These are phyloP conservation scores for Ormyrus thymus DNA, from an alignment of 2,888 invertebrate genomes.

Conservation along the genomic window DNA sequence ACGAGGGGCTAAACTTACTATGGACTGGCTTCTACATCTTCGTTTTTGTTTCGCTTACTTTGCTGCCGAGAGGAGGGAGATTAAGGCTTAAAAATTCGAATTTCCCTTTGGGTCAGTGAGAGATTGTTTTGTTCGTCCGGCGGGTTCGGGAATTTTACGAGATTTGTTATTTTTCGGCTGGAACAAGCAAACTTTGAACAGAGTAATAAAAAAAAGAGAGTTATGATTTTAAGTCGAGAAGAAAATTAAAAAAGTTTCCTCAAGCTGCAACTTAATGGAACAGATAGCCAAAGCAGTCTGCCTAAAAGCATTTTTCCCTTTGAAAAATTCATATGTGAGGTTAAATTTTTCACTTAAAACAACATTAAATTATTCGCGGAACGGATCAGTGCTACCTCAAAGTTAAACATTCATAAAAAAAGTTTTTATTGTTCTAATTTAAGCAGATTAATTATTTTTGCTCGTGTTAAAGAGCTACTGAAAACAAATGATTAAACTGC, in stretches of 20 bases:
- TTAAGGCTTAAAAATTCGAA: neutral
- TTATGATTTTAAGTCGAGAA: neutral
- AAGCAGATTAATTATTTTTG: no score
- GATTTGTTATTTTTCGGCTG: neutral
- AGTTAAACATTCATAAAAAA: no score
- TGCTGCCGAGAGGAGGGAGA: neutral
- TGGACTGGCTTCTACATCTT: neutral
- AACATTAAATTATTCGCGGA: no score
- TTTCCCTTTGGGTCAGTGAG: no score
- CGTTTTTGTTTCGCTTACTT: neutral
- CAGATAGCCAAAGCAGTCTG: neutral
- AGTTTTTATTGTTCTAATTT: no score
- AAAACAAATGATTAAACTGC: no score
- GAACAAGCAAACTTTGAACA: neutral
- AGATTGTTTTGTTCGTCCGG: no score
- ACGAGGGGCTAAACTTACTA: neutral
- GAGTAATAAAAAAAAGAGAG: neutral
- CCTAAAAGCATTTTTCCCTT: neutral
- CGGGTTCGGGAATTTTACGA: no score
- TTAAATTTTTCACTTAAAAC: no score
- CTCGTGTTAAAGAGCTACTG: no score
- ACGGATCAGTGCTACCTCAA: no score
- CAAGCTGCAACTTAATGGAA: neutral
- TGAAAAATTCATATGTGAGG: no score
- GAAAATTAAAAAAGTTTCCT: constrained; percentile 9